A percentile compares a stretch with the other conserved stretches of the same genome.
These are phyloP conservation scores for Oreotrochilus melanogaster DNA, from an alignment of 2,113 vertebrate genomes.

Conservation along the genomic window DNA sequence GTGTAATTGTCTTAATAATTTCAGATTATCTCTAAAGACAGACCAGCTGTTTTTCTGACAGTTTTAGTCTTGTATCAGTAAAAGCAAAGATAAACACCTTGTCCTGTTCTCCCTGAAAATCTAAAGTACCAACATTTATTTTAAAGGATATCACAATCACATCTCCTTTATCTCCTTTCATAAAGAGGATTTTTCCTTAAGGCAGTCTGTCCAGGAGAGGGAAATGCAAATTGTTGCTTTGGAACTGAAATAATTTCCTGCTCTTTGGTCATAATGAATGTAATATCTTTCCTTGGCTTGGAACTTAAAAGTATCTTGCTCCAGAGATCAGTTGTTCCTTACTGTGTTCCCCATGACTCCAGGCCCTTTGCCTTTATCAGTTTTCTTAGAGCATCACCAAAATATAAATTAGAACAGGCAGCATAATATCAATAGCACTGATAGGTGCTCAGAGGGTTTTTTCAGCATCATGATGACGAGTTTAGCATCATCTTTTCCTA, in stretches of 20 bases:
- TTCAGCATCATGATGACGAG: neutral
- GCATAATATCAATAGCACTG: neutral
- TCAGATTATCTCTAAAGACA: neutral
- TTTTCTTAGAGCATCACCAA: neutral
- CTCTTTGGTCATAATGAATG: conserved; percentile 40
- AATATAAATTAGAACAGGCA: neutral
- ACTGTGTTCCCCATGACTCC: neutral
- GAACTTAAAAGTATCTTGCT: neutral
- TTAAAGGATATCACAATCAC: neutral
- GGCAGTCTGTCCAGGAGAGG: conserved; percentile 1
- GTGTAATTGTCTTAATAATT: neutral
- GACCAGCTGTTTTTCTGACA: neutral
- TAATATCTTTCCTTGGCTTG: neutral
- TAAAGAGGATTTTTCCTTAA: neutral
- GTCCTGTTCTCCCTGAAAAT: neutral
- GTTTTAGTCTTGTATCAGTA: neutral
- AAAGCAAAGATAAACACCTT: neutral
- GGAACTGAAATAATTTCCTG: conserved; percentile 38
- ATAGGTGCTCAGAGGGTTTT: neutral
- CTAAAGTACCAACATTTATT: neutral
- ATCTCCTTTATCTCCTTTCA: conserved; percentile 6
- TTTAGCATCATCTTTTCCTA: neutral
- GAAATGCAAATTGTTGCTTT: conserved; percentile 52
- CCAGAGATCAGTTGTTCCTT: neutral
- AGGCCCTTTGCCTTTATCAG: neutral